A percentile compares a stretch with the other conserved stretches of the same genome.
phyloP scores from a whole-genome alignment of 2,113 vertebrate species.

The Propithecus coquereli region DNA sequence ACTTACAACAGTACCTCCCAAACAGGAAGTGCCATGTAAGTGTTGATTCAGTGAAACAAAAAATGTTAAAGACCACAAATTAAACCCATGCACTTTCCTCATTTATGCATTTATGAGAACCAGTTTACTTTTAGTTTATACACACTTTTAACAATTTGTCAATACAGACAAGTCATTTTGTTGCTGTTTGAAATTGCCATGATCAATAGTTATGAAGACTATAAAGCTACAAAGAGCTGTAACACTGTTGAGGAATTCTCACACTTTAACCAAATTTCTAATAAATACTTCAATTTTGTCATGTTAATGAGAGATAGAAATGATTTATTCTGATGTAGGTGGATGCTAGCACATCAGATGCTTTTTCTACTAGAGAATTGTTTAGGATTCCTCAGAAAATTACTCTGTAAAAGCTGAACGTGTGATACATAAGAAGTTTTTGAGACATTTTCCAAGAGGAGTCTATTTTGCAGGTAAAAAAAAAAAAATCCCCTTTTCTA shows the following conservation, averaged over 20 bases:
- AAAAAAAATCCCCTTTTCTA: background rate
- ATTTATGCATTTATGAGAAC: background rate
- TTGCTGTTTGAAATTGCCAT: constrained; percentile 7
- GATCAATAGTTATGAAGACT: background rate
- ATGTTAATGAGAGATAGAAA: constrained; percentile 43
- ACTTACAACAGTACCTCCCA: background rate
- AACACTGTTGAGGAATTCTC: constrained; percentile 8
- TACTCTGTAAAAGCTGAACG: background rate
- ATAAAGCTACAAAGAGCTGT: background rate
- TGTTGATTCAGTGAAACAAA: background rate
- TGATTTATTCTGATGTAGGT: constrained; percentile 18
- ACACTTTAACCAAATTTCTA: background rate
- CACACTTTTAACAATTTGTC: background rate
- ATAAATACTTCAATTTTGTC: constrained; percentile 21
- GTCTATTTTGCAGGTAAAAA: background rate
- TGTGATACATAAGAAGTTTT: background rate
- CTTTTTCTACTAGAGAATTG: constrained; percentile 5
- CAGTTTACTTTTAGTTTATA: background rate
- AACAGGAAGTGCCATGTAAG: background rate
- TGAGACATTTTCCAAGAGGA: background rate
- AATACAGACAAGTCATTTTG: background rate
- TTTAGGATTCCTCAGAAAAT: background rate
- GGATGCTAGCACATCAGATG: background rate
- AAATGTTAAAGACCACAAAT: background rate
- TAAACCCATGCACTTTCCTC: background rate